These are phyloP conservation scores for Tipula unca DNA, from an alignment of 2,888 invertebrate genomes.

Conservation along the genomic window DNA sequence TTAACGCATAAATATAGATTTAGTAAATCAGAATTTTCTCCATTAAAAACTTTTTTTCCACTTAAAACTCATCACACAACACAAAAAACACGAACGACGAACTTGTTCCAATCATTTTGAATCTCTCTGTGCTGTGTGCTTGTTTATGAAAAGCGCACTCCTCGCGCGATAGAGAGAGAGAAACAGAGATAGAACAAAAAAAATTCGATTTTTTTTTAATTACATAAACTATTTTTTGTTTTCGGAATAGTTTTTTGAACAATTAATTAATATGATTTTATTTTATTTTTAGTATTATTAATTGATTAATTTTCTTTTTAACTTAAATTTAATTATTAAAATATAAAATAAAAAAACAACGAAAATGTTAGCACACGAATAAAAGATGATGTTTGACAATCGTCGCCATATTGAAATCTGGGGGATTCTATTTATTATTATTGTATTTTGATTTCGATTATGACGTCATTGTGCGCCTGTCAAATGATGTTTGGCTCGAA, in stretches of 20 bases:
- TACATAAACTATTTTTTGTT: not conserved
- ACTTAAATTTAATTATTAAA: not conserved
- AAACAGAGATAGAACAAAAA: not conserved
- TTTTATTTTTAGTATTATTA: not conserved
- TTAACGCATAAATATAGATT: not conserved
- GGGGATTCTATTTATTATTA: conserved; percentile 9
- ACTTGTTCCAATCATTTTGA: not conserved
- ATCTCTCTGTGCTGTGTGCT: not conserved
- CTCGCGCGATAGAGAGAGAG: not conserved
- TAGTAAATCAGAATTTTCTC: not conserved
- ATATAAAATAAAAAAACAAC: not conserved
- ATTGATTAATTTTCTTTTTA: not conserved
- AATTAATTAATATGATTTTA: not conserved
- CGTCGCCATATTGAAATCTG: conserved; percentile 25
- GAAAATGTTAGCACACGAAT: not conserved
- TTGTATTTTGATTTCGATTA: not conserved
- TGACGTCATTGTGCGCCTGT: conserved; percentile 4
- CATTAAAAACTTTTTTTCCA: not conserved
- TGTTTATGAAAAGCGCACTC: not conserved
- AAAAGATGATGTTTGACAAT: conserved; percentile 22
- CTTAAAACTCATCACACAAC: not conserved
- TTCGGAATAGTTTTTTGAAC: not conserved
- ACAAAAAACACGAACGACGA: not conserved
- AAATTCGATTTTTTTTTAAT: not conserved
- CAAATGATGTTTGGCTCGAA: not conserved